These are phyloP conservation scores for Caenorhabditis imperialis DNA, from an alignment of 2,888 invertebrate species.

Conservation along the genomic window DNA sequence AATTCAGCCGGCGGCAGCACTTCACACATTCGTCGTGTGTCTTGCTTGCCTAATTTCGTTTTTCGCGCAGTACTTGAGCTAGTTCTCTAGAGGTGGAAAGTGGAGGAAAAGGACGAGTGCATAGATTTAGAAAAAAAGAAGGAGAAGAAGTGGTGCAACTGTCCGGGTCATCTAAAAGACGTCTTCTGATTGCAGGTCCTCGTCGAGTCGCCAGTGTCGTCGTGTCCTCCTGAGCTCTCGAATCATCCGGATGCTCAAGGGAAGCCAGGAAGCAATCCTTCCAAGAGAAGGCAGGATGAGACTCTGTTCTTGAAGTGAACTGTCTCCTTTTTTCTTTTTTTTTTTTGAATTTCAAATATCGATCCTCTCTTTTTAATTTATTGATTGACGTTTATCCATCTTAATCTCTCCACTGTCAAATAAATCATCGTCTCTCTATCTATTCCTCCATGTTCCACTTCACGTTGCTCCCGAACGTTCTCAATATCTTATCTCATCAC, in stretches of 20 bases:
- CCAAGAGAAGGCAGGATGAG: slow-evolving; percentile 83
- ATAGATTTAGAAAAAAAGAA: no score
- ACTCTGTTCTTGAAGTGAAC: slow-evolving; percentile 59
- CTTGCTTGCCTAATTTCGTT: slow-evolving; percentile 34
- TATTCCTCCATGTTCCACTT: not conserved
- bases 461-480: slow-evolving; percentile 24
- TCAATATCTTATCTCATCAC: slow-evolving; percentile 27
- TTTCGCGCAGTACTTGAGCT: slow-evolving; percentile 42
- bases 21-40: slow-evolving; percentile 23
- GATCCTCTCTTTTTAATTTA: not conserved
- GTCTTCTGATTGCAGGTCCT: slow-evolving; percentile 44
- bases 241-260: slow-evolving; percentile 99
- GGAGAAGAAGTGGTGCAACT: not conserved
- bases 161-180: not conserved
- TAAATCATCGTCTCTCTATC: slow-evolving; percentile 3
- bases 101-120: slow-evolving; percentile 1
- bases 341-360: not conserved
- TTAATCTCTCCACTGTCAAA: slow-evolving; percentile 5
- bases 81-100: slow-evolving; percentile 26
- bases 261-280: slow-evolving; percentile 92
- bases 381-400: not conserved
- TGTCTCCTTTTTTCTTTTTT: not conserved
- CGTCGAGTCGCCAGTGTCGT: slow-evolving; percentile 73
- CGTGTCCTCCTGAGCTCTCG: slow-evolving; percentile 85
- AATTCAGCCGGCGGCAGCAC: slow-evolving; percentile 20